Evolutionary conservation across 2,797 vertebrate species (phyloP), one percentile per base, ranked within the genome.

Genomic region (Pangasius larnaudii): DNA sequence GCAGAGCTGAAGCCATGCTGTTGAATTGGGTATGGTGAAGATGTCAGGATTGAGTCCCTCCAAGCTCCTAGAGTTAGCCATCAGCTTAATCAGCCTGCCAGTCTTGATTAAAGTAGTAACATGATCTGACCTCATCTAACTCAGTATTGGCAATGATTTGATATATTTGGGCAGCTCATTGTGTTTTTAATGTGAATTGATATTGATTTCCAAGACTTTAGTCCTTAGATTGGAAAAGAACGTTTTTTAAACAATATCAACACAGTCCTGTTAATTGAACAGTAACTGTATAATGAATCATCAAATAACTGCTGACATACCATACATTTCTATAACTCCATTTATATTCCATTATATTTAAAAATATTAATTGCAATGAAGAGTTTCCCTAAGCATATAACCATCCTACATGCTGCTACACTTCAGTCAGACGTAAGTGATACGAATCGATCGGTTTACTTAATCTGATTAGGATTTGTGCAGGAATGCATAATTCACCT

Each of bases 401-500:
- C 49, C 69, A 51, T 81, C 51, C 79, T 69, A 56, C 46, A 58
- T 75, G 33, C 46, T 69, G 39, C 33, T 58, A n/a, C 46, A 51
- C 81, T 84, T 46, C 53, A 88, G 89, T 87, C 91, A 89, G 81
- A 90, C 46, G 49, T 89, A 85, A 81, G 79, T 89, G 84, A 90
- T 89, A 81, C 67, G 33, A 86, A 92, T 90, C 90, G 89, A 92
- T 89, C 90, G 71, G 65, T 92, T 91, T 89, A 82, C 79, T 91
- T 91, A 89, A 88, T 90, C 89, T 71, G 84, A 90, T 90, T 90
- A 87, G 83, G 74, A 77, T 89, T 91, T 78, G 87, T 90, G 87
- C 87, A 81, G 86, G 90, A 90, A 90, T 90, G 90, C 87, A 89
- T 89, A 92, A 92, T 92, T 93, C 92, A 92, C 92, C 92, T 92